Evolutionary conservation across 64 coral and sea anemone species (phyloP), one percentile per base, ranked within the genome.

Genomic region (Stylophora pistillata): DNA sequence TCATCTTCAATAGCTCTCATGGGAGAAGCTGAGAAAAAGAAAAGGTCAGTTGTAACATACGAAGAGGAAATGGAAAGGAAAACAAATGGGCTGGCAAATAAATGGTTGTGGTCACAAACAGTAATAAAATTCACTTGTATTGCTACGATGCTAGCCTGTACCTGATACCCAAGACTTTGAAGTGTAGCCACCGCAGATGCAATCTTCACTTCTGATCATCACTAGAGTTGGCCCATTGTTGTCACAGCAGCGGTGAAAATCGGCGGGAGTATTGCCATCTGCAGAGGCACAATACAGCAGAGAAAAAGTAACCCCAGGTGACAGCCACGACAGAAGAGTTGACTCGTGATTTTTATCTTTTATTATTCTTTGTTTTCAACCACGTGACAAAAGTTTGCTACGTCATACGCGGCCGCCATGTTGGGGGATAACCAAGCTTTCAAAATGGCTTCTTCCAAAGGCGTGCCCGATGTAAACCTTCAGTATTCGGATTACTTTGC

Each of bases 231-330:
- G 61, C 30, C 78, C 87, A 61, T 91, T 84, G 15, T 87, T 77
- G 12, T 91, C 89, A 84, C 93, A 95, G 30, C 72, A 34, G 10
- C 76, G 71, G 47, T 95, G 93, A 68, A 95, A 95, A 66, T 74
- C 53, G 0, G 56, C 29, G 29, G 83, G 23, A 11, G 17, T 64
- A 57, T 56, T 82, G 18, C 89, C 93, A 54, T 95, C 82, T 23
- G 25, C 41, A 16, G 74, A 33, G 56, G 75, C 82, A 16, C 77
- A 68, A 31, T 82, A 95, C 26, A 91, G 20, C 21, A 88, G 70
- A 15, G 25, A 25, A 69, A 77, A 88, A 1, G 28, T 27, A 17
- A 86, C 71, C 30, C 54, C 4, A 14, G 69, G 12, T 14, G 69
- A 69, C 9, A 81, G 26, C 86, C 86, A 88, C 0, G 78, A 81